Evolutionary conservation across 2,888 invertebrate genomes (phyloP), one percentile per base, ranked within the genome.

Genomic region (Seira sanloemensis): DNA sequence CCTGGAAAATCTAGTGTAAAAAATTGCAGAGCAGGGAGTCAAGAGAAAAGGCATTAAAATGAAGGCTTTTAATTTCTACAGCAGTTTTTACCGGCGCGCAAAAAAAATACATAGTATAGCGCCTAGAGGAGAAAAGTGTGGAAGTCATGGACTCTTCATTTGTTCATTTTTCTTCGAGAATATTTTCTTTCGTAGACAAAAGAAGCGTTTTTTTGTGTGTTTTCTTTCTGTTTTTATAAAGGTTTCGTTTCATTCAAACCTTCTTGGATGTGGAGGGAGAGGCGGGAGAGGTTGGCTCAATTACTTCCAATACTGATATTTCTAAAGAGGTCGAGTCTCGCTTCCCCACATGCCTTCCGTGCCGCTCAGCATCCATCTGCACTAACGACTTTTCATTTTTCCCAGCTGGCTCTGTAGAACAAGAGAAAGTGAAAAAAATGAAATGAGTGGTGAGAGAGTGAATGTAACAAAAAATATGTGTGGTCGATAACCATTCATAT

Each of bases 301-400:
- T 88, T 66, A 88, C 88, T 89, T 89, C 89, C 74, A 88, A 67
- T 50, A 88, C 87, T 66, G 88, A 86, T 46, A 80, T 79, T 50
- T 78, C 78, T 26, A 72, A 68, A 76, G 80, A 76, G 37, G 78
- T 84, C 26, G 75, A 75, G 78, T 75, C 84, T 66, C 81, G 75
- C 75, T 81, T 81, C 65, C 81, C 76, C 68, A 23, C 75, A 66
- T 80, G 80, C 62, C 25, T 74, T 58, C 75, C 58, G 25, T 58
- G 80, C 67, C 67, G 79, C 26, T 74, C 80, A 54, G 37, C 68
- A 74, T 80, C 80, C 71, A 81, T 68, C 65, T 74, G 69, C 76
- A 71, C 76, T 81, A 71, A 69, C 81, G 81, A 81, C 77, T 82
- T 82, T 72, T 82, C 82, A 76, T 76, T 75, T 81, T 81, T 76